These are phyloP conservation scores for Pterocles burchelli DNA, from an alignment of 2,113 vertebrate species.

Conservation along the genomic window DNA sequence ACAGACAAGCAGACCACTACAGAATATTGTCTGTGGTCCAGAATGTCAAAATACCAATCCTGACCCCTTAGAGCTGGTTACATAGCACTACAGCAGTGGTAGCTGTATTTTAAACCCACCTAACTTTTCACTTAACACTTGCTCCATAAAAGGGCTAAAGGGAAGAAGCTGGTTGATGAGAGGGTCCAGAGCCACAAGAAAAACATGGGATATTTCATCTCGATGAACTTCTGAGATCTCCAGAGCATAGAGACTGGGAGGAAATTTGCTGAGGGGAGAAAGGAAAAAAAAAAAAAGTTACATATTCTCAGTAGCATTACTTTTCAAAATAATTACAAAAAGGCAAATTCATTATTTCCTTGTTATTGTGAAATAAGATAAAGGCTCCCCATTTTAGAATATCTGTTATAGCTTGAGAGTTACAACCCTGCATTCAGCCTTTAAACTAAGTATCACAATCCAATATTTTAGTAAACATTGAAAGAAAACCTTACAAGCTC, in stretches of 20 bases:
- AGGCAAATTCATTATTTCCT: neutral
- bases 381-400: neutral
- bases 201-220: slow-evolving; percentile 82
- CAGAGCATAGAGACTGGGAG: slow-evolving; percentile 82
- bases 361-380: neutral
- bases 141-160: slow-evolving; percentile 81
- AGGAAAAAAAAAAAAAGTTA: neutral
- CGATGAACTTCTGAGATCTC: slow-evolving; percentile 69
- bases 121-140: slow-evolving; percentile 75
- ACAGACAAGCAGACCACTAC: neutral
- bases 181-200: slow-evolving; percentile 84
- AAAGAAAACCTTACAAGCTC: neutral
- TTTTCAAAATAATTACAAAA: neutral
- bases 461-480: neutral
- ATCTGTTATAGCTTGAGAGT: neutral
- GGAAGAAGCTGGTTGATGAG: slow-evolving; percentile 85
- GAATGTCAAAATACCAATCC: neutral
- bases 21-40: neutral
- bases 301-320: neutral
- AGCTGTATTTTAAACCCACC: slow-evolving; percentile 72
- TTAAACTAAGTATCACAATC: neutral
- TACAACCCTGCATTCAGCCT: neutral
- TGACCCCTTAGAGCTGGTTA: neutral
- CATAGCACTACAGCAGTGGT: neutral
- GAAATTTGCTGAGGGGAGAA: slow-evolving; percentile 80